Percentiles rank a stretch among this genome's conserved stretches.
These are phyloP conservation scores for Leptinotarsa haldemani DNA, from an alignment of 2,888 invertebrate genomes.

Conservation along the genomic window DNA sequence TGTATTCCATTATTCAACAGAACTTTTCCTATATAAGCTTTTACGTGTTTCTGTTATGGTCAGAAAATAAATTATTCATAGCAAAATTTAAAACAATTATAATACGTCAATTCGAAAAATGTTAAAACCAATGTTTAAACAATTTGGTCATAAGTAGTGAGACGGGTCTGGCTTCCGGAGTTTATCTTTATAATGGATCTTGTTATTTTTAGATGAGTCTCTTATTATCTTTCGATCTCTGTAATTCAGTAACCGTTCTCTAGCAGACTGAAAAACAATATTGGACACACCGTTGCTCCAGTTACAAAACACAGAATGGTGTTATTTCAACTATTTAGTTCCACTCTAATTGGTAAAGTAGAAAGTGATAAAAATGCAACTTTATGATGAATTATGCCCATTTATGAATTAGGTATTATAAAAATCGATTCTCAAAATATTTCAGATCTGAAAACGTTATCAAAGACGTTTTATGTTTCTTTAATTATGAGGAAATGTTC, in stretches of 20 bases:
- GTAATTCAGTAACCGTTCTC: not conserved
- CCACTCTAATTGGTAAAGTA: not conserved
- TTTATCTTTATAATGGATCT: not conserved
- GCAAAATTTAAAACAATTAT: no score
- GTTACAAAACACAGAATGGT: not conserved
- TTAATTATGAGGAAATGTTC: no score
- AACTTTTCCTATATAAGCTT: no score
- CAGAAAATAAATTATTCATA: no score
- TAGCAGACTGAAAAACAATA: not conserved
- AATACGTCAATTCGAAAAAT: no score
- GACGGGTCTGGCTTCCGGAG: not conserved
- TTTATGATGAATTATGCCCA: not conserved
- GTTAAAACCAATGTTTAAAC: no score
- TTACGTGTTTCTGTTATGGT: no score
- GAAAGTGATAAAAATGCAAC: not conserved
- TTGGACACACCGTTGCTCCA: not conserved
- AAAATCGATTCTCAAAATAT: no score
- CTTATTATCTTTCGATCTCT: not conserved
- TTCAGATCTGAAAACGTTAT: no score
- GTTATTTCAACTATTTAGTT: slow-evolving; percentile 7
- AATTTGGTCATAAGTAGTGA: no score
- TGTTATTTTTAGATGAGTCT: not conserved
- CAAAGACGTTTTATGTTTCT: no score
- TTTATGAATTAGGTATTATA: not conserved
- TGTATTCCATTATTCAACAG: no score